Base-by-base conservation (phyloP, 2,113 vertebrate species). In the Loxodonta africana region DNA sequence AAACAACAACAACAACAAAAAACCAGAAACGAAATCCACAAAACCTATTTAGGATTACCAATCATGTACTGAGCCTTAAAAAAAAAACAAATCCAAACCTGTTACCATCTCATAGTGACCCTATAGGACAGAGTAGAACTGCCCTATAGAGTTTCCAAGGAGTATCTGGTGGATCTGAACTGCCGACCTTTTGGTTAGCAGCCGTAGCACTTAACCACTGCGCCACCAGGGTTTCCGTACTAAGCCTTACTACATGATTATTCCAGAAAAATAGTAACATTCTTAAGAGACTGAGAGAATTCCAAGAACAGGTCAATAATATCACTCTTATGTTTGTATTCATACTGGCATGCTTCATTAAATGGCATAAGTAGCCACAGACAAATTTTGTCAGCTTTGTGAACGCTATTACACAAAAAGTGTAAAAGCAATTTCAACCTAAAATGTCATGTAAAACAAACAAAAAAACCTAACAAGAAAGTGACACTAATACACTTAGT, bases 321-420 rank as follows among this genome's bases (percentile, higher is more conserved):
- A 88, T 30, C 84, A 92, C 95, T 28, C 65, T 73, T 95, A 48
- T 71, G 95, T 91, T 95, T 92, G 88, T 85, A 74, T 63, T 71
- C 63, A 94, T 21, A 80, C 25, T 88, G 48, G 57, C 21, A 89
- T 65, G 76, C 14, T 91, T 73, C 26, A 94, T 44, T 94, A 86
- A 85, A 93, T 96, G 53, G 10, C 78, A 95, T 41, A 76, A 94
- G 83, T 15, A 83, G 41, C 25, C 63, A 89, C 28, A 63, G 57
- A 82, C 53, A 91, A 18, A 88, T 90, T 96, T 60, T 88, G 51
- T 88, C 74, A 95, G 88, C 5, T 86, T 71, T 89, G 44, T 95
- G 69, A 97, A 83, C 81, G 23, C n/a, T 67, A 91, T 74, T 91
- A 91, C 44, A 80, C 96, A 67, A 74, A 95, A 25, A 48, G 15